Conservation (phyloP, 2,113 vertebrate genomes). For the Strigops habroptila region DNA sequence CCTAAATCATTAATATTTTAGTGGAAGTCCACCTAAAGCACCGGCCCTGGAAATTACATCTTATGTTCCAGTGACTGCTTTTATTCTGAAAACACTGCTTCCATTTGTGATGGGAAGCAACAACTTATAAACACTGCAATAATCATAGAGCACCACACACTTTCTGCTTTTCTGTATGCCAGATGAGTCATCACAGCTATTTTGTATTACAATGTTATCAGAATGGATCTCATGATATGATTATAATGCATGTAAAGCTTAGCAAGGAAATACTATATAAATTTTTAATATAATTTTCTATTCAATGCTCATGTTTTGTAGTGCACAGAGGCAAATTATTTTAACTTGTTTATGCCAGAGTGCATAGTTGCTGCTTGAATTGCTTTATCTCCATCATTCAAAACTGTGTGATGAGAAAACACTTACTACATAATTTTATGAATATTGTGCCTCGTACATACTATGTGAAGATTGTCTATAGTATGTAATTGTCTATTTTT, state of each 20-base stretch:
- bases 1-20: conserved; percentile 8
- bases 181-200: neutral
- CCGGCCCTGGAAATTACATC: neutral
- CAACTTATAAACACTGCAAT: neutral
- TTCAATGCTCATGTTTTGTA: neutral
- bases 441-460: neutral
- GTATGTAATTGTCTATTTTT: neutral
- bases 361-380: neutral
- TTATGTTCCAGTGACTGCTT: neutral
- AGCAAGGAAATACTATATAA: neutral
- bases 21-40: neutral
- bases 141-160: neutral
- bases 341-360: conserved; percentile 10
- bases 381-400: conserved; percentile 15
- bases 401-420: neutral
- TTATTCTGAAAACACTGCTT: neutral
- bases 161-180: neutral
- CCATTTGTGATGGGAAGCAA: neutral
- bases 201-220: neutral
- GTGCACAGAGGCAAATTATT: neutral
- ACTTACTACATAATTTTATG: neutral
- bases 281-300: conserved; percentile 30
- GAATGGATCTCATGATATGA: neutral
- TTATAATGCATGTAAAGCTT: neutral
- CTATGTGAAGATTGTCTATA: neutral